Base-by-base conservation (phyloP, 30 jellyfish, hydroid and myxozoan genomes). In the Rhopilema esculentum region DNA sequence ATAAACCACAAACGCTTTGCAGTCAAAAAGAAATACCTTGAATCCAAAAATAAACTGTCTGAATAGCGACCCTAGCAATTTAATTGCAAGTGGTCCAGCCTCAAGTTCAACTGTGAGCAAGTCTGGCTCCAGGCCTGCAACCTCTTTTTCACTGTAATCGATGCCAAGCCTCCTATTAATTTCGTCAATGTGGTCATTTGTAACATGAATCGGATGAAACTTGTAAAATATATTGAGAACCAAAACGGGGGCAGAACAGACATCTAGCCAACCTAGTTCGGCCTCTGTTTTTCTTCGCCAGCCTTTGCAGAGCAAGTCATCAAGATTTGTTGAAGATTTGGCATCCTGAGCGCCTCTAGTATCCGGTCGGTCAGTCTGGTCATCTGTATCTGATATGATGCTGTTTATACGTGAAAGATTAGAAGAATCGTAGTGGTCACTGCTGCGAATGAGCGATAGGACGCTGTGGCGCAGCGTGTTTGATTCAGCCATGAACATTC, bases 11-110 rank as follows among this genome's bases (percentile, higher is more conserved):
- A 26, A 32, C 23, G 91, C n/a, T n/a, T n/a, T n/a, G n/a, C n/a
- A 19, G 53, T 24, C 51, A 73, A 64, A 73, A 1, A 57, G 32
- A 15, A 28, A 64, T 83, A 95, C 99, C 97, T 95, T 95, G 74
- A 95, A 89, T 26, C 99, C 99, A n/a, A 72, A 32, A 26, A 90
- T 66, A 72, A 95, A 95, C 85, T 95, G 99, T 31, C 91, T 83
- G 75, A 96, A 90, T 33, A 95, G 85, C 12, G 95, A 91, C 51
- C 99, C 99, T 72, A 88, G 89, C 71, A 95, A 79, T 32, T 84
- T 75, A 24, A 89, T 65, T 4, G 99, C 96, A 8, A 97, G 74
- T 16, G 99, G 99, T 12, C 99, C 99, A 27, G 97, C 99, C 83
- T 95, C 99, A 1, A 95, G 74, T 76, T 90, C 97, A 28, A 95